phyloP scores from a whole-genome alignment of 1,140 invertebrate species.

The Micrasema longulum region DNA sequence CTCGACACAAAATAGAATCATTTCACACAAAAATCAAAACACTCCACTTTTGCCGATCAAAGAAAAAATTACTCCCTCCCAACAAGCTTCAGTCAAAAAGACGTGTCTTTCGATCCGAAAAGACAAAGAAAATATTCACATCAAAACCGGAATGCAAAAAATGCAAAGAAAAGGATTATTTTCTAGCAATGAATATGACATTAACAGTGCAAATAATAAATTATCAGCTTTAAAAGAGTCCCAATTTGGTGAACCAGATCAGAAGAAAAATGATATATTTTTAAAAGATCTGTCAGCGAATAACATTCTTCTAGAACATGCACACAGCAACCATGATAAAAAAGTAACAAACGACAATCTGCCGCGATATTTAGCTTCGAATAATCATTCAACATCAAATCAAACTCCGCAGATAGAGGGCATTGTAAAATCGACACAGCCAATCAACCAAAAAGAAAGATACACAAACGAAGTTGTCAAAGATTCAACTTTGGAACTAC shows the following conservation, averaged over 20 bases:
- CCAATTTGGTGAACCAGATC: not conserved
- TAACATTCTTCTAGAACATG: constrained; percentile 7
- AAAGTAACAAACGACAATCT: not conserved
- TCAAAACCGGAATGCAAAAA: not conserved
- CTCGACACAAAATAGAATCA: constrained; percentile 13
- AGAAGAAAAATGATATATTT: not conserved
- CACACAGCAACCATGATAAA: not conserved
- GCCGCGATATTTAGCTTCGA: not conserved
- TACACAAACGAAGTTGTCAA: not conserved
- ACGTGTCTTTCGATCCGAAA: not conserved
- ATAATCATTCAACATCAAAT: not conserved
- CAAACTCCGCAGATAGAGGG: constrained; percentile 6
- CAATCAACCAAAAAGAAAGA: constrained; percentile 6
- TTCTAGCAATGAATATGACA: constrained; percentile 8
- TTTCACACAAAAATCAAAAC: constrained; percentile 10
- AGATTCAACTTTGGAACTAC: constrained; percentile 2
- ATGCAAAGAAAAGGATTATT: constrained; percentile 12
- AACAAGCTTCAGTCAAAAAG: constrained; percentile 14
- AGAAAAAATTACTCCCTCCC: constrained; percentile 7
- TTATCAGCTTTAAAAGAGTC: constrained; percentile 15
- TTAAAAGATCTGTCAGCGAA: constrained; percentile 1
- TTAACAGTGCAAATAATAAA: not conserved
- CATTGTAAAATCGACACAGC: not conserved
- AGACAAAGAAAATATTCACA: constrained; percentile 8
- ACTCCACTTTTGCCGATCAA: constrained; percentile 31